phyloP scores from a whole-genome alignment of 2,888 invertebrate species.

The Argyra leucocephala region DNA sequence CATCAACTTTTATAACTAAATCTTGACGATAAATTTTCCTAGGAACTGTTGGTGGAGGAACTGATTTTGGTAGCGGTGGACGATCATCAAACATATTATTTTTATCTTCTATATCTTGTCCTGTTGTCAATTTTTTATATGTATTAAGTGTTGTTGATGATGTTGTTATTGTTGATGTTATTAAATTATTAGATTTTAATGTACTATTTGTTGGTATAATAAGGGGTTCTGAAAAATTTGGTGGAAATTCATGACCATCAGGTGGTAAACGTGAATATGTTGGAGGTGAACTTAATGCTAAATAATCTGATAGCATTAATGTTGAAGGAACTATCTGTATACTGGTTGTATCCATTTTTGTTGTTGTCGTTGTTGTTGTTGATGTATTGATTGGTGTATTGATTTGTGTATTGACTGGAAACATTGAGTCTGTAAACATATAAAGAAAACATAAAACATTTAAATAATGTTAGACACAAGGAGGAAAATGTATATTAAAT shows the following conservation, averaged over 20 bases:
- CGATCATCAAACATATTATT: slow-evolving; percentile 25
- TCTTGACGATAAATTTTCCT: slow-evolving; percentile 42
- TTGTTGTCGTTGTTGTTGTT: slow-evolving; percentile 3
- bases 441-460: background rate
- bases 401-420: background rate
- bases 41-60: slow-evolving; percentile 39
- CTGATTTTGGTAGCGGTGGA: slow-evolving; percentile 42
- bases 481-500: background rate
- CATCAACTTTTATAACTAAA: slow-evolving; percentile 40
- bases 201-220: slow-evolving; percentile 35
- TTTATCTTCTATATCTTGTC: slow-evolving; percentile 20
- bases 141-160: slow-evolving; percentile 23
- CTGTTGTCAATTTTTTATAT: slow-evolving; percentile 18
- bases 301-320: slow-evolving; percentile 40
- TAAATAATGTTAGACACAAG: background rate
- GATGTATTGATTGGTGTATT: slow-evolving; percentile 2
- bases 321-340: slow-evolving; percentile 32
- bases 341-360: slow-evolving; percentile 15
- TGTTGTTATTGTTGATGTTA: slow-evolving; percentile 28
- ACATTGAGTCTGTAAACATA: background rate
- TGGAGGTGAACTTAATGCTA: slow-evolving; percentile 38
- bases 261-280: slow-evolving; percentile 44
- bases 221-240: slow-evolving; percentile 42
- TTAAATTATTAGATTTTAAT: slow-evolving; percentile 29
- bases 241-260: slow-evolving; percentile 44